Conservation (phyloP, 2,888 invertebrate genomes). For the Pyrgus malvae region DNA sequence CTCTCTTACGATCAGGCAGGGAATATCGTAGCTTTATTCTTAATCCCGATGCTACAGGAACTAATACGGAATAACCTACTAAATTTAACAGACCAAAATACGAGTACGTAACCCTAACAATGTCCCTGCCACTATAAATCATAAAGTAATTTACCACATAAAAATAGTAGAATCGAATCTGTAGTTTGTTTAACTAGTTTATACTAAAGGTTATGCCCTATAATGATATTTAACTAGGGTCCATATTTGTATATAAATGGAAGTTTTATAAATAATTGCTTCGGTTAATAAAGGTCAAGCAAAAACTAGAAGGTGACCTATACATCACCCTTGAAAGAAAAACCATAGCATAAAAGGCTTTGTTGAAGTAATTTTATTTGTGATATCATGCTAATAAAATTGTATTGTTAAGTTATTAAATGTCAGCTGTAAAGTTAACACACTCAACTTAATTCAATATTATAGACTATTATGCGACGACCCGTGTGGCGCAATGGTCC, state of each 20-base stretch:
- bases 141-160: background rate
- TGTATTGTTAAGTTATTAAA: background rate
- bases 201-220: conserved; percentile 3
- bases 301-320: conserved; percentile 12
- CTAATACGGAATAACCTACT: too few relatives aligned
- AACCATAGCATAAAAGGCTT: background rate
- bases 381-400: background rate
- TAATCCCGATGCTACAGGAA: too few relatives aligned
- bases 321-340: conserved; percentile 13
- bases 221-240: background rate
- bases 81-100: too few relatives aligned
- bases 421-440: too few relatives aligned
- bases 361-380: background rate
- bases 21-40: too few relatives aligned
- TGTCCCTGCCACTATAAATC: background rate
- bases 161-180: conserved; percentile 2
- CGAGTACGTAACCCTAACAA: too few relatives aligned
- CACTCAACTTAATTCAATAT: too few relatives aligned
- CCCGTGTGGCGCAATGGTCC: too few relatives aligned
- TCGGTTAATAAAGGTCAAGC: conserved; percentile 2
- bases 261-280: conserved; percentile 7
- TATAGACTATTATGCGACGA: too few relatives aligned
- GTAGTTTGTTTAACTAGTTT: conserved; percentile 8
- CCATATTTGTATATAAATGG: conserved; percentile 1
- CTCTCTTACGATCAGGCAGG: too few relatives aligned